A percentile compares a stretch with the other conserved stretches of the same genome.
Conservation (phyloP, 2,888 invertebrate species). For the Xanthorhoe spadicearia region DNA sequence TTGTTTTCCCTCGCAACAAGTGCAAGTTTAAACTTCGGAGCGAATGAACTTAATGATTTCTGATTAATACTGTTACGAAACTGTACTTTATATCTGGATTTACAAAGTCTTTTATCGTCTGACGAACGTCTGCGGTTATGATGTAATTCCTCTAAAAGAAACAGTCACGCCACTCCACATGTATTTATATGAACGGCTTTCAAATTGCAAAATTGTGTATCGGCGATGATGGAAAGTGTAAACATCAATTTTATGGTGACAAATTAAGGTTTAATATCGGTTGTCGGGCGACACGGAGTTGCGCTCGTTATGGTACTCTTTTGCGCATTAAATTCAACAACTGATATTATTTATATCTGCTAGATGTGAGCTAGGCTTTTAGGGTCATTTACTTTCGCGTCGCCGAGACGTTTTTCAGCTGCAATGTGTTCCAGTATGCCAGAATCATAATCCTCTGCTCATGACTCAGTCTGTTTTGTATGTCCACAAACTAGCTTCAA, state of each 20-base stretch:
- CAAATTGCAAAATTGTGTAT: conserved; percentile 55
- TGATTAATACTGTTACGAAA: conserved; percentile 62
- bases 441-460: conserved; percentile 15
- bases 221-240: conserved; percentile 45
- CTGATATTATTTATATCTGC: conserved; percentile 75
- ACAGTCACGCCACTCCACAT: conserved; percentile 76
- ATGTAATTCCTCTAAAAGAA: conserved; percentile 62
- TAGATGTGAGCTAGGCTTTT: conserved; percentile 68
- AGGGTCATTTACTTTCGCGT: conserved; percentile 73
- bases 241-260: conserved; percentile 51
- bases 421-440: conserved; percentile 48
- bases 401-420: conserved; percentile 62
- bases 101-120: conserved; percentile 63
- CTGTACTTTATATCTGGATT: conserved; percentile 58
- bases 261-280: conserved; percentile 52
- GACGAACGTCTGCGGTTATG: conserved; percentile 54
- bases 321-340: conserved; percentile 60
- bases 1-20: conserved; percentile 57
- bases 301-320: conserved; percentile 36
- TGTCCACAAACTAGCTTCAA: conserved; percentile 12
- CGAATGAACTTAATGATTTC: conserved; percentile 64
- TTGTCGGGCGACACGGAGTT: conserved; percentile 36
- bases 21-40: conserved; percentile 56
- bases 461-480: conserved; percentile 23
- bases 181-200: conserved; percentile 62